phyloP scores from a whole-genome alignment of 2,888 invertebrate species.

The Brachylomia viminalis region DNA sequence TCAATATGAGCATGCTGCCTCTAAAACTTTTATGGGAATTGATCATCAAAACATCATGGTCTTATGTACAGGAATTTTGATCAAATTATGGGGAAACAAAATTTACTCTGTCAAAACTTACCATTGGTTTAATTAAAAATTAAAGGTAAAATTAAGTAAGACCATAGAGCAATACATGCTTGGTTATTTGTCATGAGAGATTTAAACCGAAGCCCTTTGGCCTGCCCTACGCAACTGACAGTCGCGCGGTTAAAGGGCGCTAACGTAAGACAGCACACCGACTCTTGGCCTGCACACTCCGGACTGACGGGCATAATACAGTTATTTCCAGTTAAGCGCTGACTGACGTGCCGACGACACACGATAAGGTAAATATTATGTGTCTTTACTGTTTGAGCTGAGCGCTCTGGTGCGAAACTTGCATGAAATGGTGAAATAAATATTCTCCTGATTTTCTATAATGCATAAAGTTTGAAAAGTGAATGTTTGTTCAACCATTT shows the following conservation, averaged over 20 bases:
- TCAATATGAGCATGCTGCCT: constrained; percentile 88
- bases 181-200: constrained; percentile 89
- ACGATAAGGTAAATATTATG: constrained; percentile 82
- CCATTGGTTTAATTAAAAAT: constrained; percentile 27
- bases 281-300: constrained; percentile 90
- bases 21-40: constrained; percentile 72
- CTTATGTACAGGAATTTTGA: constrained; percentile 32
- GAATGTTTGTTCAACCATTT: constrained; percentile 17
- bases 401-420: constrained; percentile 58
- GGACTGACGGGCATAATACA: constrained; percentile 90
- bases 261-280: constrained; percentile 85
- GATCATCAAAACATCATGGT: constrained; percentile 45
- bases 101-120: constrained; percentile 44
- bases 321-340: constrained; percentile 84
- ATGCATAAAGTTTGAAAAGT: not conserved
- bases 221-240: constrained; percentile 90
- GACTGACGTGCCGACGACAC: constrained; percentile 55
- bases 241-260: constrained; percentile 71
- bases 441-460: constrained; percentile 8
- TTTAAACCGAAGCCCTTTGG: constrained; percentile 82
- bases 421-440: not conserved
- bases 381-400: constrained; percentile 69
- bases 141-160: constrained; percentile 46
- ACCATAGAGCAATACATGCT: constrained; percentile 87
- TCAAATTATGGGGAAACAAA: constrained; percentile 42